Conservation (phyloP, 1,140 invertebrate genomes). For the Nymphalis io region DNA sequence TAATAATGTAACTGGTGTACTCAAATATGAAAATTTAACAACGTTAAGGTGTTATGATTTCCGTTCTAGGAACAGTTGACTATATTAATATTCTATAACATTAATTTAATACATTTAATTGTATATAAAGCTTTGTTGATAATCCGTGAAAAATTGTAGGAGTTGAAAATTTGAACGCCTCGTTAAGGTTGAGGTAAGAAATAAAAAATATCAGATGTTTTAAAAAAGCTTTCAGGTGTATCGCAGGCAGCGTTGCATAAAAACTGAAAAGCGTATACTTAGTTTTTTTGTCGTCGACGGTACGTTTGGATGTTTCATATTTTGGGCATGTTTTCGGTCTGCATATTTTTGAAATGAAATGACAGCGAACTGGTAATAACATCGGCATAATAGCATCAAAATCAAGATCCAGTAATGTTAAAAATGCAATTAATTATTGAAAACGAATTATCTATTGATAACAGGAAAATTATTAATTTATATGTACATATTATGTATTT, state of each 20-base stretch:
- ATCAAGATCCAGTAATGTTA: not conserved
- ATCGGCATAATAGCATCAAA: not conserved
- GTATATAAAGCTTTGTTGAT: not conserved
- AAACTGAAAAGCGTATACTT: constrained; percentile 14
- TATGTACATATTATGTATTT: too few relatives aligned
- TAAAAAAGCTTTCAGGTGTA: constrained; percentile 23
- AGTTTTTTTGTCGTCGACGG: constrained; percentile 15
- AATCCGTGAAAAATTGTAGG: not conserved
- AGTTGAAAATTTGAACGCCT: constrained; percentile 27
- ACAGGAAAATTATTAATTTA: not conserved
- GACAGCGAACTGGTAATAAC: not conserved
- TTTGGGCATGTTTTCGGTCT: constrained; percentile 11
- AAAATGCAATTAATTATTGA: not conserved
- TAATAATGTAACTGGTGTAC: too few relatives aligned
- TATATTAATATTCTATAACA: too few relatives aligned
- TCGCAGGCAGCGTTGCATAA: constrained; percentile 18
- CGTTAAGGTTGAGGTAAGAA: constrained; percentile 18
- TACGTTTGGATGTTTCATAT: constrained; percentile 2
- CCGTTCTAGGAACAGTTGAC: too few relatives aligned
- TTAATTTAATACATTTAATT: too few relatives aligned
- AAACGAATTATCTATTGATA: not conserved
- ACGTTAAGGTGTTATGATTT: too few relatives aligned
- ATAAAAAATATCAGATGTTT: constrained; percentile 21
- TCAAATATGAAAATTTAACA: too few relatives aligned
- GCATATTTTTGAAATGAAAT: not conserved